A percentile compares a stretch with the other conserved stretches of the same genome.
Evolutionary conservation across 1,140 invertebrate species (phyloP).

Genomic region (Tribolium castaneum): DNA sequence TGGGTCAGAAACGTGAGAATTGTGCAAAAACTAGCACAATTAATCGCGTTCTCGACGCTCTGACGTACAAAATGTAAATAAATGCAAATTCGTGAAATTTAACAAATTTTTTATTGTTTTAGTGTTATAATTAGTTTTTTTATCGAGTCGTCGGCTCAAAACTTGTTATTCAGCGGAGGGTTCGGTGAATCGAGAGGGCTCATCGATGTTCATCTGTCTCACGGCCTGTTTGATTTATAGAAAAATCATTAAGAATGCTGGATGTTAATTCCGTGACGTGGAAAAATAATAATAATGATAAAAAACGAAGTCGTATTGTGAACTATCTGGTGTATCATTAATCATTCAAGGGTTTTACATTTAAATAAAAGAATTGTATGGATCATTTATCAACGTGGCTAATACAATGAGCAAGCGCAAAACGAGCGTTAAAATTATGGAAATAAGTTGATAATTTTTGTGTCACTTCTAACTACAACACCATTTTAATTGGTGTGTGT

Average conservation of each 20-base stretch:
- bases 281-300: constrained; percentile 46
- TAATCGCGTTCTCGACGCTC: too few species aligned
- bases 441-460: constrained; percentile 28
- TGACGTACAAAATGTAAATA: too few species aligned
- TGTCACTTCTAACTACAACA: not conserved
- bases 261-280: constrained; percentile 44
- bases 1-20: too few species aligned
- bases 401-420: constrained; percentile 18
- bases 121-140: not conserved
- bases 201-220: constrained; percentile 5
- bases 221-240: constrained; percentile 43
- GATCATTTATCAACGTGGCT: constrained; percentile 17
- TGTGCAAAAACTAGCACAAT: too few species aligned
- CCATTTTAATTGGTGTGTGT: constrained; percentile 7
- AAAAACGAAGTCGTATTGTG: constrained; percentile 44
- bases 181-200: not conserved
- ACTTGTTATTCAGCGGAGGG: not conserved
- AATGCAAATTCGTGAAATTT: not conserved
- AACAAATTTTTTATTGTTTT: not conserved
- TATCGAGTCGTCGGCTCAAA: not conserved
- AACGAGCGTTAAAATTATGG: constrained; percentile 38
- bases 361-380: constrained; percentile 36
- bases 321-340: constrained; percentile 45
- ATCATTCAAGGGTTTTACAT: constrained; percentile 39
- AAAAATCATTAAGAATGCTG: constrained; percentile 46